A percentile compares a stretch with the other conserved stretches of the same genome.
These are phyloP conservation scores for Oplegnathus fasciatus DNA, from an alignment of 2,113 vertebrate genomes.

Conservation along the genomic window DNA sequence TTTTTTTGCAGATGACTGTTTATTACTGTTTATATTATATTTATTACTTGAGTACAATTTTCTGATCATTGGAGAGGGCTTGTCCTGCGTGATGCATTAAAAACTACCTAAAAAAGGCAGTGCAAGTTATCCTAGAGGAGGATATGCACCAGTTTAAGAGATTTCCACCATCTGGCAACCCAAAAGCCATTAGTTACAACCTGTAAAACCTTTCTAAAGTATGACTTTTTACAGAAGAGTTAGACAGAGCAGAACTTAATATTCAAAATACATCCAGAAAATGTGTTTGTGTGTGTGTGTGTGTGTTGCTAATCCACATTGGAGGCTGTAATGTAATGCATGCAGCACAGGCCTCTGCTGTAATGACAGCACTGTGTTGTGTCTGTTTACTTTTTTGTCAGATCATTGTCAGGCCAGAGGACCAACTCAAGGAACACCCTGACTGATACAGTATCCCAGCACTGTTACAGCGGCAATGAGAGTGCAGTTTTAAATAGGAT, in stretches of 20 bases:
- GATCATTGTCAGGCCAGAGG: conserved; percentile 51
- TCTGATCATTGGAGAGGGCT: background rate
- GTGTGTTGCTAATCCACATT: conserved; percentile 10
- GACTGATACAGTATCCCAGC: conserved; percentile 65
- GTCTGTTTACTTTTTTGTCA: conserved; percentile 54
- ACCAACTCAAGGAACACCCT: conserved; percentile 52
- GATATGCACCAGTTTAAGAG: background rate
- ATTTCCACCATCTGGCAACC: background rate
- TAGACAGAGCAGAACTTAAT: background rate
- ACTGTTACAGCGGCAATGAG: conserved; percentile 61
- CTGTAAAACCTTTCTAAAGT: background rate
- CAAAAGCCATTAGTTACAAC: background rate
- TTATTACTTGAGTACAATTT: background rate
- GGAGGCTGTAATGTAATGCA: background rate
- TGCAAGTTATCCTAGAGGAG: background rate
- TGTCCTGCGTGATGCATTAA: background rate
- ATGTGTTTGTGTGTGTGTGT: background rate
- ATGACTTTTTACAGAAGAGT: background rate
- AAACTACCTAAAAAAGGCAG: background rate
- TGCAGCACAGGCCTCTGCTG: background rate
- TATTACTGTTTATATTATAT: background rate
- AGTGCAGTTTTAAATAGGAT: conserved; percentile 81
- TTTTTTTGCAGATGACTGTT: background rate
- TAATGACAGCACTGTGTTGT: conserved; percentile 3
- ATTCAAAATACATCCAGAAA: background rate